A percentile compares a stretch with the other conserved stretches of the same genome.
Conservation (phyloP, 2,888 invertebrate genomes). For the Junonia oenone region DNA sequence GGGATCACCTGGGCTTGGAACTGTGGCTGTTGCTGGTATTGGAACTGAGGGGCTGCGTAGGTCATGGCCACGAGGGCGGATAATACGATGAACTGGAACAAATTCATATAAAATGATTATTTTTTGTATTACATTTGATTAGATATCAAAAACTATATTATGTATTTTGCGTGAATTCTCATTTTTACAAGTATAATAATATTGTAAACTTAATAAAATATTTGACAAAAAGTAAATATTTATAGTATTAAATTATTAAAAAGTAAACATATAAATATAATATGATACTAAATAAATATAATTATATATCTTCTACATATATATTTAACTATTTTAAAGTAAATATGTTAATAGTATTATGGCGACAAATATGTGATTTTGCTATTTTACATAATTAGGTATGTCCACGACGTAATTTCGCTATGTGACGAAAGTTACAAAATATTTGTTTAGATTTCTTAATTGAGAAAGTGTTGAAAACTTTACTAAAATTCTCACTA, state of each 20-base stretch:
- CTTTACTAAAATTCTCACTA: not conserved
- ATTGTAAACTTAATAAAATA: no score
- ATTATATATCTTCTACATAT: not conserved
- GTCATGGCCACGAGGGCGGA: constrained; percentile 58
- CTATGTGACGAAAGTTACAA: not conserved
- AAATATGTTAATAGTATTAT: not conserved
- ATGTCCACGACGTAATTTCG: not conserved
- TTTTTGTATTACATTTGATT: no score
- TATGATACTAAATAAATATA: not conserved
- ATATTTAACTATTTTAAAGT: no score
- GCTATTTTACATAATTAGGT: not conserved
- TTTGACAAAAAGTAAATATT: no score
- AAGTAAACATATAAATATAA: no score
- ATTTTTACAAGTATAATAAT: not conserved
- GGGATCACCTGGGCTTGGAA: constrained; percentile 68
- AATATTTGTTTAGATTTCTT: not conserved
- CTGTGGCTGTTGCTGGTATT: constrained; percentile 48
- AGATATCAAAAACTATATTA: no score
- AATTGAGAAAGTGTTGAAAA: not conserved
- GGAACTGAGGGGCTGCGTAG: constrained; percentile 52
- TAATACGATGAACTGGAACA: constrained; percentile 58
- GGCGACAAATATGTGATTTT: not conserved
- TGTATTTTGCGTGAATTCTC: not conserved
- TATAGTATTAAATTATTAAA: no score
- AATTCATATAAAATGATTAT: constrained; percentile 3